These are phyloP conservation scores for Xylocopa sonorina DNA, from an alignment of 1,140 invertebrate species.

Conservation along the genomic window DNA sequence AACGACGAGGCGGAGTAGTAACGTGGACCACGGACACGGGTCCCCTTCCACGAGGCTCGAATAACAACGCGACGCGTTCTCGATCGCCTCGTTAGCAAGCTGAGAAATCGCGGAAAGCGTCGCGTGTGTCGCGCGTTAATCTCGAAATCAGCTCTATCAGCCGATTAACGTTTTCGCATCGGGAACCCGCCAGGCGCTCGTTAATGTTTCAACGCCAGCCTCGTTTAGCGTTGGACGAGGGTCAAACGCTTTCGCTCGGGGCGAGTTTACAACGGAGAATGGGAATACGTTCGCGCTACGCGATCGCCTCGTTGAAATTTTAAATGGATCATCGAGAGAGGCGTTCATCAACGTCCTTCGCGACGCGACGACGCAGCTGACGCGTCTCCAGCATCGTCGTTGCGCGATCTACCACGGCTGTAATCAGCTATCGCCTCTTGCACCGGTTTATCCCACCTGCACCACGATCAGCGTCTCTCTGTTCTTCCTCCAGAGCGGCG, in stretches of 20 bases:
- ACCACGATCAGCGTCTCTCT: too few relatives aligned
- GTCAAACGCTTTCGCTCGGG: background rate
- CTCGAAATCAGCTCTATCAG: background rate
- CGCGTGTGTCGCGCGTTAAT: background rate
- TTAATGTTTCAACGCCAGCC: slow-evolving; percentile 19
- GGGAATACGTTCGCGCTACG: background rate
- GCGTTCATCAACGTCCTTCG: background rate
- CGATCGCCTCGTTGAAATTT: slow-evolving; percentile 21
- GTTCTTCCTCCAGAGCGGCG: too few relatives aligned
- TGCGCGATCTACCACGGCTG: background rate
- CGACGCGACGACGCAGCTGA: background rate
- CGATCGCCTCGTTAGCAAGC: background rate
- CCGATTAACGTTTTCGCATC: slow-evolving; percentile 23
- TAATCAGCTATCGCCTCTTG: too few relatives aligned
- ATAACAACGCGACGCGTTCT: too few relatives aligned
- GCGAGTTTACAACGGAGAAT: slow-evolving; percentile 2
- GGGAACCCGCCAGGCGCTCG: background rate
- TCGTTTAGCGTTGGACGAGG: slow-evolving; percentile 14
- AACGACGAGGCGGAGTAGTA: too few relatives aligned
- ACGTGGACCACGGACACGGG: too few relatives aligned
- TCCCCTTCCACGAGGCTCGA: too few relatives aligned
- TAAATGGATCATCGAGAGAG: slow-evolving; percentile 18
- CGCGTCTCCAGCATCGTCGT: background rate
- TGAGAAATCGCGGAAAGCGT: background rate
- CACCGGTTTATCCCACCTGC: too few relatives aligned